A percentile compares a stretch with the other conserved stretches of the same genome.
These are phyloP conservation scores for Theropithecus gelada DNA, from an alignment of 2,113 vertebrate genomes.

Conservation along the genomic window DNA sequence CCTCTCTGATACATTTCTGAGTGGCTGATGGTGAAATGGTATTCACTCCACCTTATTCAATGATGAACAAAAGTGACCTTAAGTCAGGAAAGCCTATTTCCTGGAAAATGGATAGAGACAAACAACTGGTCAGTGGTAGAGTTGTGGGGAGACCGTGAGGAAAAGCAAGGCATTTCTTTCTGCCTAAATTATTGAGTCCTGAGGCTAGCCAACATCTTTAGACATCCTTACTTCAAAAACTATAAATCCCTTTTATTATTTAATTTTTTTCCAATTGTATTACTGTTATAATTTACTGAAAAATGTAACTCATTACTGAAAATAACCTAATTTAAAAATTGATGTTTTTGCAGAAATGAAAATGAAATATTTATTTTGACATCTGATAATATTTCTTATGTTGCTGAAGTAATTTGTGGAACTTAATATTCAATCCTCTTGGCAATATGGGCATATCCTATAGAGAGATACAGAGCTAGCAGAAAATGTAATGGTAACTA, in stretches of 20 bases:
- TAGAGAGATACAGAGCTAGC: not conserved
- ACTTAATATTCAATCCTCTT: not conserved
- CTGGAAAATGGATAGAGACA: not conserved
- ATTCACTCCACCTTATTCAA: not conserved
- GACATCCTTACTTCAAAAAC: not conserved
- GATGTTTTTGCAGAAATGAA: not conserved
- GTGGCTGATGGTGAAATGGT: not conserved
- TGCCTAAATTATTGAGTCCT: not conserved
- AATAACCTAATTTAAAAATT: not conserved
- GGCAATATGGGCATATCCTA: not conserved
- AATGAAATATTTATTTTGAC: not conserved
- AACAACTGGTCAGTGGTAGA: rapidly evolving
- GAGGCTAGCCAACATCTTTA: not conserved
- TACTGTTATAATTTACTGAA: not conserved
- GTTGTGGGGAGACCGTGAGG: too few species aligned
- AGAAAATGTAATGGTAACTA: not conserved
- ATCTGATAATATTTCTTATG: not conserved
- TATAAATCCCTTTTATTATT: not conserved
- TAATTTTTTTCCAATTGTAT: not conserved
- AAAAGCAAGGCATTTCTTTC: not conserved
- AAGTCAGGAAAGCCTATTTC: not conserved
- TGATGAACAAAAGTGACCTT: not conserved
- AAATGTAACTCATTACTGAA: not conserved
- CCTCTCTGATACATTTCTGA: not conserved
- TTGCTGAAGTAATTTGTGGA: not conserved